Evolutionary conservation across 2,113 vertebrate genomes (phyloP), one percentile per base, ranked within the genome.

Genomic region (Apeltes quadracus): DNA sequence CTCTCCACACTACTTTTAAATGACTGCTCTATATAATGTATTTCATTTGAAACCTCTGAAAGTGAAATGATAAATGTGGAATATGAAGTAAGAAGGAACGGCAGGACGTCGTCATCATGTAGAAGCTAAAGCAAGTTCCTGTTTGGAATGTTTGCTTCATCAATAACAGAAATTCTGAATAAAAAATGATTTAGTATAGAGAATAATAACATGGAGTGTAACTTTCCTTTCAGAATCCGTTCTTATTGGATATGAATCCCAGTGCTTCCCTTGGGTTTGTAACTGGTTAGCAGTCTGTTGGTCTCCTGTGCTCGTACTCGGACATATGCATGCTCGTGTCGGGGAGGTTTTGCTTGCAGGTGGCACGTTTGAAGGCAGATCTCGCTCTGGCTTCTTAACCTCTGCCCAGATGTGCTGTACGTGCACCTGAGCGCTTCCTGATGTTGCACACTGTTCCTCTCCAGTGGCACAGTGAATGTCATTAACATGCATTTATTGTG

Each of bases 341-440:
- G 29, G 29, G 5, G 29, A 2, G 29, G 29, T 29, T 55, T 66
- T 56, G 44, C 22, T 39, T 61, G 15, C 27, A 18, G 1, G 39
- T 11, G 11, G 22, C 27, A 58, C 48, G 2, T 71, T 51, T 62
- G 55, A 58, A 71, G 67, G 44, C 62, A 39, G 20, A 66, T 58
- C 29, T 79, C 68, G 68, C 59, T 44, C 48, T 22, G 20, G 36
- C 16, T 58, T 32, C 72, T 82, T n/a, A n/a, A n/a, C 75, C 68
- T 80, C 78, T 73, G 58, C 12, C 69, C 76, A 75, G 79, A 68
- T 81, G 76, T 86, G 75, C 48, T 62, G 29, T 29, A 4, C 66
- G 55, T 32, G 34, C 68, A 81, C 61, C 75, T 43, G 32, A 70
- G 65, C 70, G 61, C 46, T 36, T 69, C 81, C 65, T 61, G 29